phyloP scores from a whole-genome alignment of 2,888 invertebrate species.

The Lordiphosa fenestrarum region DNA sequence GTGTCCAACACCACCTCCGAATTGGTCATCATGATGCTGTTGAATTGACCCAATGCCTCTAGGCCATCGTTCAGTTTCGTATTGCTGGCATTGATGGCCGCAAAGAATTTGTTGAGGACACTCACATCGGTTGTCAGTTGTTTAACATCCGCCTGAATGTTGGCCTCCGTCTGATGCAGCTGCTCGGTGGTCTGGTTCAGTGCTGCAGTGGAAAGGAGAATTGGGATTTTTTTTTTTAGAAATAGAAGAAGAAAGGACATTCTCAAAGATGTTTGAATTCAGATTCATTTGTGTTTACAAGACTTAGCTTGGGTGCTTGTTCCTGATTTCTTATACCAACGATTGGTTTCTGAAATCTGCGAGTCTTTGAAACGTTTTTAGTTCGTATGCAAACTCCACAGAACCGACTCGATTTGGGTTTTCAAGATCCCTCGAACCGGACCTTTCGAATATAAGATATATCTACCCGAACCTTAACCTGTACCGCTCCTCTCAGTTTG shows the following conservation, averaged over 20 bases:
- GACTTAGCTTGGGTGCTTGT: too few species aligned
- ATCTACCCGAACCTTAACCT: too few species aligned
- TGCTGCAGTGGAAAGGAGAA: slow-evolving; percentile 64
- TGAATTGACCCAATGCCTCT: slow-evolving; percentile 84
- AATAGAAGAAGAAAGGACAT: not conserved
- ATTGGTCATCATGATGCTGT: slow-evolving; percentile 89
- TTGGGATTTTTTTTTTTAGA: not conserved
- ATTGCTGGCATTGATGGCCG: slow-evolving; percentile 82
- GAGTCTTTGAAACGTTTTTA: too few species aligned
- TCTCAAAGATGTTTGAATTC: too few species aligned
- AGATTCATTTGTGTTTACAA: too few species aligned
- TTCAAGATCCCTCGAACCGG: too few species aligned
- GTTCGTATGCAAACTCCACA: too few species aligned
- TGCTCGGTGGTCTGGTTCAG: slow-evolving; percentile 81
- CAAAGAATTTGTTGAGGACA: slow-evolving; percentile 82
- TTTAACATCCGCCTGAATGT: slow-evolving; percentile 81
- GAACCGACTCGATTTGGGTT: too few species aligned
- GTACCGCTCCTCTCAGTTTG: too few species aligned
- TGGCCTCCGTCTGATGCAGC: slow-evolving; percentile 82
- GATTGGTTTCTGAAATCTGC: too few species aligned
- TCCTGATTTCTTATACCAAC: too few species aligned
- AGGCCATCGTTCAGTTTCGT: slow-evolving; percentile 82
- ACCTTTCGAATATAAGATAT: too few species aligned
- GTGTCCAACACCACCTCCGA: slow-evolving; percentile 92
- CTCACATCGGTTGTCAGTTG: slow-evolving; percentile 83